Base-by-base conservation (phyloP, 1,140 invertebrate genomes). In the Cydia strobilella region DNA sequence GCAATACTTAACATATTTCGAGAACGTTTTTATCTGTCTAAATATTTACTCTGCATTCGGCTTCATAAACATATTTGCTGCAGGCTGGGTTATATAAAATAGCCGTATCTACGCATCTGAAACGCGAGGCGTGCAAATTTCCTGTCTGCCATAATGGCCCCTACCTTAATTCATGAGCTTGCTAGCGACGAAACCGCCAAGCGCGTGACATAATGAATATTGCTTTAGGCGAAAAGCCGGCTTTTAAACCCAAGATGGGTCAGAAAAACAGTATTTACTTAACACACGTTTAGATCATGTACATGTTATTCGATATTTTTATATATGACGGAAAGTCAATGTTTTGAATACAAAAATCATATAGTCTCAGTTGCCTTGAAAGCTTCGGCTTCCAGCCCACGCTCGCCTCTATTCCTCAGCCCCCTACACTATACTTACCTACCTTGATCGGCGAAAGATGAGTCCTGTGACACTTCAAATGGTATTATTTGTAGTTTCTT, bases 111-210 rank as follows among this genome's bases (percentile, higher is more conserved):
- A 69, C 65, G 54, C 51, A 74, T 72, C 76, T 51, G 59, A 75
- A 83, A 79, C 51, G 77, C 76, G 75, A 66, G 72, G 75, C 76
- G 75, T 84, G 81, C 84, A 84, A 85, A 85, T 87, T 87, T 87
- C 84, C 83, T 83, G 85, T 82, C 83, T 82, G 72, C 73, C 63
- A 76, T 85, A 87, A 84, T 84, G 84, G 82, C 20, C 54, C 79
- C 73, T 77, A 78, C 82, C 84, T 83, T 84, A 85, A 83, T 84
- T 87, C 85, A 84, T 79, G 81, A 72, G 78, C 79, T 79, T 74
- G 74, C 66, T 66, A 62, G 78, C 78, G 79, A 82, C 77, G 80
- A 75, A 78, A 83, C 73, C 77, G 65, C 76, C 62, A 63, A 25
- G 59, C 39, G 76, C 76, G 77, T 81, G 77, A 82, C 84, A 79